Conservation (phyloP, 2,113 vertebrate species). For the Ochotona curzoniae region DNA sequence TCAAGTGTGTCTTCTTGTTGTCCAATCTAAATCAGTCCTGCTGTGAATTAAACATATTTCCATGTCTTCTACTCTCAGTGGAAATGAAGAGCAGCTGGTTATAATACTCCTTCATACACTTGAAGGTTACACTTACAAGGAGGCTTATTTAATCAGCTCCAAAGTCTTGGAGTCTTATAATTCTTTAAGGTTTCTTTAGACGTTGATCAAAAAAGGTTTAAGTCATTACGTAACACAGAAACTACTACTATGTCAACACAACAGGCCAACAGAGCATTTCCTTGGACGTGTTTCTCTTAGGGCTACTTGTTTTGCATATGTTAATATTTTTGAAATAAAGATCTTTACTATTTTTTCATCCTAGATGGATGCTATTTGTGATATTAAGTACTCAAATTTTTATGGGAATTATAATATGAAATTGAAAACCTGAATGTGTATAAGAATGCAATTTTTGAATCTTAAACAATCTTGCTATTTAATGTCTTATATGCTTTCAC, state of each 20-base stretch:
- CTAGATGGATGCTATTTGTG: neutral
- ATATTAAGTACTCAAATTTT: neutral
- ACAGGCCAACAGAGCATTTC: neutral
- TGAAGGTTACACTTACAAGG: slow-evolving; percentile 53
- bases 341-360: neutral
- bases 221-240: neutral
- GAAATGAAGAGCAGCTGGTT: slow-evolving; percentile 53
- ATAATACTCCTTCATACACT: neutral
- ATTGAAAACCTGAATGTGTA: neutral
- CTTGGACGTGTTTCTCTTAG: neutral
- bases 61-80: slow-evolving; percentile 12
- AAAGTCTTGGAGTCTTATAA: neutral
- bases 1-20: slow-evolving; percentile 23
- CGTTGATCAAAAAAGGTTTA: neutral
- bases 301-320: neutral
- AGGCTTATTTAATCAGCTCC: neutral
- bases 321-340: neutral
- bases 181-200: neutral
- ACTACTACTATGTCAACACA: neutral
- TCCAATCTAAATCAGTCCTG: slow-evolving; percentile 54
- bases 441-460: neutral
- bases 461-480: neutral
- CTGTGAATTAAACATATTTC: slow-evolving; percentile 49
- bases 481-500: neutral
- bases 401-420: neutral